These are phyloP conservation scores for Myotis vivesi DNA, from an alignment of 2,797 vertebrate genomes.

Conservation along the genomic window DNA sequence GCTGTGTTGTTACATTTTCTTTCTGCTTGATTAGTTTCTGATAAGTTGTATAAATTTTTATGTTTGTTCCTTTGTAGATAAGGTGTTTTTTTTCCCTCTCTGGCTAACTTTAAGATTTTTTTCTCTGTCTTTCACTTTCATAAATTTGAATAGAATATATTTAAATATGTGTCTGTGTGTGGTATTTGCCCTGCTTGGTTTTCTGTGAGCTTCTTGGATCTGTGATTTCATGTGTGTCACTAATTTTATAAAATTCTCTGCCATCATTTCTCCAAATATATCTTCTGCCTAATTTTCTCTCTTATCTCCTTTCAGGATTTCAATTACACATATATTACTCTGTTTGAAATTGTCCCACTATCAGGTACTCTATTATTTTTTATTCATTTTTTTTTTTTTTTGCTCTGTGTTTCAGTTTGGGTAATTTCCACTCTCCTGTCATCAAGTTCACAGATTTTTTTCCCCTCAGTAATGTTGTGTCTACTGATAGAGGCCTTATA, in stretches of 20 bases:
- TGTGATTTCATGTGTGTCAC: background rate
- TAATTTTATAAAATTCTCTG: constrained; percentile 36
- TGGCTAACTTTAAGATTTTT: background rate
- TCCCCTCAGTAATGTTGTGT: background rate
- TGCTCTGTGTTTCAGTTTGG: background rate
- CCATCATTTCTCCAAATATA: background rate
- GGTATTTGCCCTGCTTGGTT: background rate
- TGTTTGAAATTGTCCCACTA: background rate
- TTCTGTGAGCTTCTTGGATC: background rate
- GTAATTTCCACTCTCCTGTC: background rate
- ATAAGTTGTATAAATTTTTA: background rate
- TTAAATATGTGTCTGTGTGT: background rate
- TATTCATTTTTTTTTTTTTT: background rate
- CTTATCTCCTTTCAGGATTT: background rate
- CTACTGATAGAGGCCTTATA: background rate
- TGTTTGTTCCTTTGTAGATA: background rate
- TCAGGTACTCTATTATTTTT: background rate
- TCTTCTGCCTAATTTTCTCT: background rate
- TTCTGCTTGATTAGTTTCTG: background rate
- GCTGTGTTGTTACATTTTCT: background rate
- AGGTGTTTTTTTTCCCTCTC: background rate
- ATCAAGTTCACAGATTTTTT: background rate
- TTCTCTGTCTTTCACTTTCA: background rate
- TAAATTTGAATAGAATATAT: background rate
- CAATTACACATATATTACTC: background rate